Percentiles rank a stretch among this genome's conserved stretches.
phyloP scores from a whole-genome alignment of 2,888 invertebrate species.

The Conops quadrifasciatus region DNA sequence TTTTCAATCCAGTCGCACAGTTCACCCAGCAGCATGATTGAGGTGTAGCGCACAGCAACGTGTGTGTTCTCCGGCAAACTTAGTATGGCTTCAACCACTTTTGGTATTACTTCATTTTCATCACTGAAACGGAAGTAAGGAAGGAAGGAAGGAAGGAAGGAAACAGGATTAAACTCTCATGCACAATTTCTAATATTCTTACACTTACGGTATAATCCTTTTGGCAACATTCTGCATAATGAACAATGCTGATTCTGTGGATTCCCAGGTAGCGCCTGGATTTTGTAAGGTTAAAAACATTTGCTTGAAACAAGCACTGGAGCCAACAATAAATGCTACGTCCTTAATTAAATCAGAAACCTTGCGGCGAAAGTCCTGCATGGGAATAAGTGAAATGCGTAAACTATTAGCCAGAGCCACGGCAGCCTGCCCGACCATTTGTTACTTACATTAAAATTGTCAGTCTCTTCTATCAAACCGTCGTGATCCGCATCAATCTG shows the following conservation, averaged over 20 bases:
- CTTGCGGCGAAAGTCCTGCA: conserved; percentile 79
- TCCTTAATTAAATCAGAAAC: conserved; percentile 95
- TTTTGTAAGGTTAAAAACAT: conserved; percentile 83
- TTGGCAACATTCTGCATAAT: conserved; percentile 95
- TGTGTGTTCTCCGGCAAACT: conserved; percentile 85
- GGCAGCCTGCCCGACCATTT: too few species aligned
- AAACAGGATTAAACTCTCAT: not conserved
- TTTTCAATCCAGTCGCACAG: conserved; percentile 94
- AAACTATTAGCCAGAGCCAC: too few species aligned
- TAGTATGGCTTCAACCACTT: conserved; percentile 90
- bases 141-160: conserved; percentile 10
- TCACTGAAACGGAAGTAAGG: conserved; percentile 76
- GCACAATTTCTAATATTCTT: too few species aligned
- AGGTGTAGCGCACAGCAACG: conserved; percentile 87
- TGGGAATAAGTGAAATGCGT: not conserved
- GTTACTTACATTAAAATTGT: conserved; percentile 80
- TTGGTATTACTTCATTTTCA: conserved; percentile 91
- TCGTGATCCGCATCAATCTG: conserved; percentile 96
- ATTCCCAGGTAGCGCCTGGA: conserved; percentile 85
- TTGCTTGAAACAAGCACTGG: conserved; percentile 89
- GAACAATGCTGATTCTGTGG: conserved; percentile 91
- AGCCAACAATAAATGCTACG: conserved; percentile 95
- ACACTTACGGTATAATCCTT: conserved; percentile 89
- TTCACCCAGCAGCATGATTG: conserved; percentile 87
- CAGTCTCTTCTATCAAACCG: conserved; percentile 82